Percentiles rank a stretch among this genome's conserved stretches.
Conservation (phyloP, 2,888 invertebrate genomes). For the Cecidostiba fungosa region DNA sequence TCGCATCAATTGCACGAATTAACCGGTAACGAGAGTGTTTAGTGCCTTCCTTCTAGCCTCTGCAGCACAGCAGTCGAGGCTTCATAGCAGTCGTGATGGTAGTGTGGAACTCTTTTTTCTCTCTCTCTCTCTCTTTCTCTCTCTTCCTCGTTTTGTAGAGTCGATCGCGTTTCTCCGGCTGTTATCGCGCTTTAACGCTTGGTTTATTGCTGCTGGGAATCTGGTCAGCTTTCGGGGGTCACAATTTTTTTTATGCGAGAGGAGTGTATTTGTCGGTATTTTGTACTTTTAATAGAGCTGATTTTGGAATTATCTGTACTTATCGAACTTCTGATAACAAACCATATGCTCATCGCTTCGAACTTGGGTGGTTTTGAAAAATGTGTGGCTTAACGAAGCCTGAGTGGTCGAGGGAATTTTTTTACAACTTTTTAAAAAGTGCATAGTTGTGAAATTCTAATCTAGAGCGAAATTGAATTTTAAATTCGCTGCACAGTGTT, state of each 20-base stretch:
- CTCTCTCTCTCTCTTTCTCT: background rate
- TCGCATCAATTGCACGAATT: constrained; percentile 69
- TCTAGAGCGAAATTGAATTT: background rate
- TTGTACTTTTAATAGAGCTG: background rate
- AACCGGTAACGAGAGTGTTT: constrained; percentile 62
- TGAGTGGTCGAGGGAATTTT: too few relatives aligned
- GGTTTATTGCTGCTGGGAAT: background rate
- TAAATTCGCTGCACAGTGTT: background rate
- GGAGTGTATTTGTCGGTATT: background rate
- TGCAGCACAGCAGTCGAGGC: background rate
- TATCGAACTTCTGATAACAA: too few relatives aligned
- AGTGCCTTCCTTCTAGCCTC: constrained; percentile 31
- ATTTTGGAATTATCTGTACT: too few relatives aligned
- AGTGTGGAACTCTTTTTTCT: background rate
- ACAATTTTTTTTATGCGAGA: background rate
- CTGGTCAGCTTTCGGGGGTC: background rate
- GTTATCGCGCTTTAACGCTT: background rate
- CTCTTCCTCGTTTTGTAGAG: background rate
- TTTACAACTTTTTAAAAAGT: too few relatives aligned
- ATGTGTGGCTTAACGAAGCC: too few relatives aligned
- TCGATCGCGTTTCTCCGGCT: background rate
- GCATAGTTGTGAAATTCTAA: too few relatives aligned
- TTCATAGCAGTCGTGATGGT: background rate
- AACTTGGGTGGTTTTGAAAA: too few relatives aligned
- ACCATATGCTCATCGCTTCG: too few relatives aligned